These are phyloP conservation scores for Lethocerus indicus DNA, from an alignment of 1,140 invertebrate genomes.

Conservation along the genomic window DNA sequence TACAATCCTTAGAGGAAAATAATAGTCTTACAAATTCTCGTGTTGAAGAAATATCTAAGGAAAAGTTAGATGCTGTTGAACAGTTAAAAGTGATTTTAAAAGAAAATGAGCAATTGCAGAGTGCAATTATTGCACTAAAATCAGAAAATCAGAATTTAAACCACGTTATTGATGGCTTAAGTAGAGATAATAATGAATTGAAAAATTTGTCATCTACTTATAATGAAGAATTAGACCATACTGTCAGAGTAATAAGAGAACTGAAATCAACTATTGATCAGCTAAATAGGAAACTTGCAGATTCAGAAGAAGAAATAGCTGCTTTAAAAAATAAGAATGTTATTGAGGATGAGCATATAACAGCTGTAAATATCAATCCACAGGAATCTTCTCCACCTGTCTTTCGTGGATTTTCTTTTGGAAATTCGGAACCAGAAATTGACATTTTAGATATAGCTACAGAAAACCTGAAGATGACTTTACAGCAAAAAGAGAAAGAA, in stretches of 20 bases:
- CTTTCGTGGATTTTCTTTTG: too few relatives aligned
- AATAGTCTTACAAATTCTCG: too few relatives aligned
- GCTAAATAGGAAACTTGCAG: not conserved
- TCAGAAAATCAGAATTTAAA: not conserved
- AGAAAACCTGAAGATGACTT: too few relatives aligned
- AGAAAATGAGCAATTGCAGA: too few relatives aligned
- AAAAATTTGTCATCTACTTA: not conserved
- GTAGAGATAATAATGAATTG: conserved; percentile 4
- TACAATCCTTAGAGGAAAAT: too few relatives aligned
- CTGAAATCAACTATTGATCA: not conserved
- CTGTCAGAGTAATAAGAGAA: not conserved
- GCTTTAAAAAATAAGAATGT: not conserved
- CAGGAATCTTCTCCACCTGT: too few relatives aligned
- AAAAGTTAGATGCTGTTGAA: not conserved
- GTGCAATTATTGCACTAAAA: not conserved
- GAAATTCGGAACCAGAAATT: too few relatives aligned
- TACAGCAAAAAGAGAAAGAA: too few relatives aligned
- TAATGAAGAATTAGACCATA: not conserved
- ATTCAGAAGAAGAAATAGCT: conserved; percentile 22
- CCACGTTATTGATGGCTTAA: not conserved
- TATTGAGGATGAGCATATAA: not conserved
- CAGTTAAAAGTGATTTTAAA: too few relatives aligned
- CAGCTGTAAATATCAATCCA: too few relatives aligned
- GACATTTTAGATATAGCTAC: too few relatives aligned
- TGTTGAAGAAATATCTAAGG: not conserved